Conservation (phyloP, 2,888 invertebrate genomes). For the Lordiphosa fenestrarum region DNA sequence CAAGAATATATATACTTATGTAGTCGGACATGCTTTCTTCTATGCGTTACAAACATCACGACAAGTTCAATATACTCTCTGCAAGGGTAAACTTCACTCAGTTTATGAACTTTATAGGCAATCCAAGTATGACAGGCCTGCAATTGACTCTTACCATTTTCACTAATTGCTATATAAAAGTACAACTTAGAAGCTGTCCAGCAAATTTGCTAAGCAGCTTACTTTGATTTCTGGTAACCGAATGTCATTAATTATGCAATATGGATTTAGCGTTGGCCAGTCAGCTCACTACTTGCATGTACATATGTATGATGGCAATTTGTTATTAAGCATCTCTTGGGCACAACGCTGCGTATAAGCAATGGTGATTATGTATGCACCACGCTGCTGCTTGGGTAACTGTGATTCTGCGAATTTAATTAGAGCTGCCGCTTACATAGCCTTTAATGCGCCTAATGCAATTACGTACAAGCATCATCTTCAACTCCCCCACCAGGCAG, state of each 20-base stretch:
- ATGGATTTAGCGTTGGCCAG: background rate
- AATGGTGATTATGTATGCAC: slow-evolving; percentile 38
- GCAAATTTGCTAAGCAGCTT: background rate
- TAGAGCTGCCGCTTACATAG: slow-evolving; percentile 54
- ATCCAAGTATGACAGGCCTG: too few species aligned
- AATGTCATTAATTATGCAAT: slow-evolving; percentile 2
- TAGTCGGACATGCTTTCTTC: too few species aligned
- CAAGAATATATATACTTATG: too few species aligned
- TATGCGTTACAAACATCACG: too few species aligned
- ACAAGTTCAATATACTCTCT: too few species aligned
- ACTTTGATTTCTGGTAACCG: background rate
- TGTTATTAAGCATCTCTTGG: slow-evolving; percentile 8
- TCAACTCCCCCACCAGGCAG: background rate
- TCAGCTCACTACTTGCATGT: slow-evolving; percentile 16
- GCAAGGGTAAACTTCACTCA: too few species aligned
- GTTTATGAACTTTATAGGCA: too few species aligned
- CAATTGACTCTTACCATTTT: too few species aligned
- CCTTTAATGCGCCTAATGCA: slow-evolving; percentile 41
- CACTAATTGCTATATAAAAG: too few species aligned
- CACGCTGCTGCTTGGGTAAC: slow-evolving; percentile 6
- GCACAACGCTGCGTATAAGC: slow-evolving; percentile 39
- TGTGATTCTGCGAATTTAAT: slow-evolving; percentile 56
- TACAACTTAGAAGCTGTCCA: too few species aligned
- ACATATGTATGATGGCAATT: slow-evolving; percentile 14
- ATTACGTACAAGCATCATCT: slow-evolving; percentile 13